Conservation (phyloP, 2,888 invertebrate species). For the Epirrhoe tristata region DNA sequence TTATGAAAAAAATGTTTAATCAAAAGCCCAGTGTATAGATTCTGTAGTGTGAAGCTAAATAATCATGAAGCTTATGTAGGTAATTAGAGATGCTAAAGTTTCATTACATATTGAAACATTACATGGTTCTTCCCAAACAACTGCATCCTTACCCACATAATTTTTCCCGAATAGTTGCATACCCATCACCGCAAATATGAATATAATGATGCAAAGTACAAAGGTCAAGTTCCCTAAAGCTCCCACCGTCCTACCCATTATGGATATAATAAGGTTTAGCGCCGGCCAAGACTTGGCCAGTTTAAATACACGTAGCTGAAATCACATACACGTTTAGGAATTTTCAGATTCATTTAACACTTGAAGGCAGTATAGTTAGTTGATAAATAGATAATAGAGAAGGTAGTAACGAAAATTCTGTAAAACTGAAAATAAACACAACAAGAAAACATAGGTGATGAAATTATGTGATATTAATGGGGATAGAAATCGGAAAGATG, state of each 20-base stretch:
- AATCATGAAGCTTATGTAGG: constrained; percentile 78
- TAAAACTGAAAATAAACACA: constrained; percentile 7
- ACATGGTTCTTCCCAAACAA: constrained; percentile 95
- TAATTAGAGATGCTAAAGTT: constrained; percentile 81
- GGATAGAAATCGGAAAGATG: constrained; percentile 23
- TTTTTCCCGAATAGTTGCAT: constrained; percentile 99
- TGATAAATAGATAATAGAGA: neutral
- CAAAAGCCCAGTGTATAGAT: constrained; percentile 82
- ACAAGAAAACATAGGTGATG: constrained; percentile 2
- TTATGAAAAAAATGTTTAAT: constrained; percentile 79
- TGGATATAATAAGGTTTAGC: constrained; percentile 96
- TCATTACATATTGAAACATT: constrained; percentile 86
- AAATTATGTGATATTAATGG: constrained; percentile 16
- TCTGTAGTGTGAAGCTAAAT: constrained; percentile 83
- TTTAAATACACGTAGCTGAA: constrained; percentile 97
- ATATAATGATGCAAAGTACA: constrained; percentile 97
- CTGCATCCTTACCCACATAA: constrained; percentile 96
- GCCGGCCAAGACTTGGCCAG: constrained; percentile 98
- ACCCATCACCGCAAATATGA: constrained; percentile 99
- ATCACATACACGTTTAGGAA: constrained; percentile 59
- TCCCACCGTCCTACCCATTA: constrained; percentile 97
- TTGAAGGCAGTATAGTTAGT: constrained; percentile 21
- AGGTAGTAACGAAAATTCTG: constrained; percentile 7
- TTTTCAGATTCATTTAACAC: constrained; percentile 31
- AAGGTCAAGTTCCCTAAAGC: constrained; percentile 98